phyloP scores from a whole-genome alignment of 2,888 invertebrate species.

The Drosophila peninsularis region DNA sequence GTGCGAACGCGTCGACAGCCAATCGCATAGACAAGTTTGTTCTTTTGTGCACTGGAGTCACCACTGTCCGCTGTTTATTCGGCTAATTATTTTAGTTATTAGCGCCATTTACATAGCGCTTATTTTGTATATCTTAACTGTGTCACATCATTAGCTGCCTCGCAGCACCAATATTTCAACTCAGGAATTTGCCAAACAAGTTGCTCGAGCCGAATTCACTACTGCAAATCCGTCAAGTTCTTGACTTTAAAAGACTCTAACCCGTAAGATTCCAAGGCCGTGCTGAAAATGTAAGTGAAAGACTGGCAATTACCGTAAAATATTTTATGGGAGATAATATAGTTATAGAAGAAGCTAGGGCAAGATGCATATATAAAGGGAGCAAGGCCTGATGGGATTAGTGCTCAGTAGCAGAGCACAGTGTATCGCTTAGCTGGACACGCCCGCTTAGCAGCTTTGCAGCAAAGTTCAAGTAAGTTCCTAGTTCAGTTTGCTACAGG shows the following conservation, averaged over 20 bases:
- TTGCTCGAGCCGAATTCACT: neutral
- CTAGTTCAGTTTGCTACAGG: no score
- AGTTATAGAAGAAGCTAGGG: no score
- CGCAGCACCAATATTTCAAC: neutral
- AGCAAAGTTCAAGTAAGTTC: no score
- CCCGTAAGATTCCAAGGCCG: conserved; percentile 1
- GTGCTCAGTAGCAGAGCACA: no score
- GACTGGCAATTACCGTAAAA: no score
- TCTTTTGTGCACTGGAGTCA: conserved; percentile 3
- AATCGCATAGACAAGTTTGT: conserved; percentile 14
- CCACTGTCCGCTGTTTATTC: conserved; percentile 3
- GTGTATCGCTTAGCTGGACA: no score
- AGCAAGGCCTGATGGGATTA: no score
- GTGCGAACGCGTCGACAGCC: conserved; percentile 32
- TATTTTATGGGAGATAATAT: no score
- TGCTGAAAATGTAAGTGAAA: neutral
- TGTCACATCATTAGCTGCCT: conserved; percentile 10
- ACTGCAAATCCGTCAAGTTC: neutral
- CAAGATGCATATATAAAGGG: no score
- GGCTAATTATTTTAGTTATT: conserved; percentile 30
- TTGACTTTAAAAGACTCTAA: conserved; percentile 7
- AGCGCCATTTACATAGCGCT: conserved; percentile 5
- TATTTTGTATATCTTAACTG: neutral
- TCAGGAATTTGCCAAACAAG: neutral
- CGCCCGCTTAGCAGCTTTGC: no score